These are phyloP conservation scores for Lordiphosa andalusiaca DNA, from an alignment of 2,888 invertebrate species.

Conservation along the genomic window DNA sequence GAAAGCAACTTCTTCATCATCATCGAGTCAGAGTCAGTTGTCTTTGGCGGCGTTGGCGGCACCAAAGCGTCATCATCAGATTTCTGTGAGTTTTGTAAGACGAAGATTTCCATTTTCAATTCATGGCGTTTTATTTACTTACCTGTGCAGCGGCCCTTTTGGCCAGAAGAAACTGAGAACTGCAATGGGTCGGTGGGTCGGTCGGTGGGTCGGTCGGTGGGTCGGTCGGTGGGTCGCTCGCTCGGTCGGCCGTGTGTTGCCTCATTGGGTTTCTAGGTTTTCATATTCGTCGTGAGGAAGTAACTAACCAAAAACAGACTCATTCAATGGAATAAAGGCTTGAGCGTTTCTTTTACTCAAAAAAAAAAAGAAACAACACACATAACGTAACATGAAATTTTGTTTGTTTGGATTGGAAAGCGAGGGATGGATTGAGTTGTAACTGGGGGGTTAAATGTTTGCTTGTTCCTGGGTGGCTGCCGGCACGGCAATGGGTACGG, in stretches of 20 bases:
- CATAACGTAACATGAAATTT: slow-evolving; percentile 51
- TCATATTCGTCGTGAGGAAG: slow-evolving; percentile 27
- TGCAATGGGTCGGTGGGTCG: slow-evolving; percentile 11
- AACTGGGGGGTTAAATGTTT: too few relatives aligned
- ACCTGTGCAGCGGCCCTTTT: slow-evolving; percentile 48
- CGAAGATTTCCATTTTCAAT: slow-evolving; percentile 62
- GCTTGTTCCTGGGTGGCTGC: neutral
- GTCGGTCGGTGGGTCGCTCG: slow-evolving; percentile 3
- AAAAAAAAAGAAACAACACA: slow-evolving; percentile 27
- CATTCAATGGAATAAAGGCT: slow-evolving; percentile 23
- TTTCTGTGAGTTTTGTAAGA: slow-evolving; percentile 68
- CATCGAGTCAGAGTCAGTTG: slow-evolving; percentile 11
- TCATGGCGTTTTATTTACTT: slow-evolving; percentile 60
- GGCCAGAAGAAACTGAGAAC: slow-evolving; percentile 57
- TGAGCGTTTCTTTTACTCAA: slow-evolving; percentile 30
- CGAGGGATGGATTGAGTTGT: too few relatives aligned
- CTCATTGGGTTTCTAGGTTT: slow-evolving; percentile 69
- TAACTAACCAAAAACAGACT: slow-evolving; percentile 21
- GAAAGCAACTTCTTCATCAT: slow-evolving; percentile 50
- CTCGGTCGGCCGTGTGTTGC: slow-evolving; percentile 49
- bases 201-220: slow-evolving; percentile 13
- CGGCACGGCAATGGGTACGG: too few relatives aligned
- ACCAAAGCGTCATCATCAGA: slow-evolving; percentile 33
- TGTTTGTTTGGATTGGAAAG: slow-evolving; percentile 27
- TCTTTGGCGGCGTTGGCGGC: slow-evolving; percentile 35